Evolutionary conservation across 2,888 invertebrate species (phyloP).

Genomic region (Hirtodrosophila alboralis): DNA sequence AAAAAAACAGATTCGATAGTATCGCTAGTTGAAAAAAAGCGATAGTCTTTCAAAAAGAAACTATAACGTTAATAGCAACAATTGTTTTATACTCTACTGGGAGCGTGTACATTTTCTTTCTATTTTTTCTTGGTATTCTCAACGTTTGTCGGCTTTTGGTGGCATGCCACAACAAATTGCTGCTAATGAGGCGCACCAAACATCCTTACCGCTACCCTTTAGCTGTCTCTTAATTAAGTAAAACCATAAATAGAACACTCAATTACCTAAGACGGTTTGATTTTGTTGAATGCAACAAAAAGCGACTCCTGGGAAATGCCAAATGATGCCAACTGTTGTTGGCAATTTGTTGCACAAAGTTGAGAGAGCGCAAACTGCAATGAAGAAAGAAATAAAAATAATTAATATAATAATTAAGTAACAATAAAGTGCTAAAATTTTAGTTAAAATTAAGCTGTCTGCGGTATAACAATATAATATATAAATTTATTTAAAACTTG

Average conservation of each 20-base stretch:
- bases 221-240: slow-evolving; percentile 55
- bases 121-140: slow-evolving; percentile 18
- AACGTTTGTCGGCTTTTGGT: slow-evolving; percentile 35
- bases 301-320: slow-evolving; percentile 63
- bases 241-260: slow-evolving; percentile 60
- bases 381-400: slow-evolving; percentile 16
- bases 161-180: slow-evolving; percentile 68
- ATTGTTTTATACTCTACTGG: background rate
- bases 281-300: slow-evolving; percentile 42
- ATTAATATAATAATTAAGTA: slow-evolving; percentile 10
- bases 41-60: too few relatives aligned
- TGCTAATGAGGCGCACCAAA: slow-evolving; percentile 66
- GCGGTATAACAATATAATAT: background rate
- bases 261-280: slow-evolving; percentile 43
- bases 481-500: background rate
- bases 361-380: slow-evolving; percentile 30
- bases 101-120: slow-evolving; percentile 10
- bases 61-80: too few relatives aligned
- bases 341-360: slow-evolving; percentile 24
- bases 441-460: background rate
- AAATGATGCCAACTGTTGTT: slow-evolving; percentile 34
- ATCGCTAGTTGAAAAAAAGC: too few relatives aligned
- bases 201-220: slow-evolving; percentile 3
- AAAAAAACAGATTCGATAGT: too few relatives aligned
- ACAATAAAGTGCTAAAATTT: background rate